Percentiles rank a stretch among this genome's conserved stretches.
Conservation (phyloP, 2,888 invertebrate genomes). For the Melieria crassipennis region DNA sequence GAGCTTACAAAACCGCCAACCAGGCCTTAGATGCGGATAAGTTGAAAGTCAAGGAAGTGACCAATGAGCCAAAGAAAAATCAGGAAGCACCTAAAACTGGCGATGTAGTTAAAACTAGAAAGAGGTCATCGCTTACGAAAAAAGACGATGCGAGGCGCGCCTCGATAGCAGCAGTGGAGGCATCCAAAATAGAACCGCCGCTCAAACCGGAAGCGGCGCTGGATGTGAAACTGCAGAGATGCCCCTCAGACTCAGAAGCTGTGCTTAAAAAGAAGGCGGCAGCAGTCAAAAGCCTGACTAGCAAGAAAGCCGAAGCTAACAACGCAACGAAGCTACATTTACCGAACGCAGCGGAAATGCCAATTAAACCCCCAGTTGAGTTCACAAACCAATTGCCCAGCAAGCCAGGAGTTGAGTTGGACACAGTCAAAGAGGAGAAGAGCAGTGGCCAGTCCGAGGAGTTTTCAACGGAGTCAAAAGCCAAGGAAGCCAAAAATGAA, state of each 20-base stretch:
- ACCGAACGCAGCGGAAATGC: too few relatives aligned
- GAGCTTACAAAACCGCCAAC: too few relatives aligned
- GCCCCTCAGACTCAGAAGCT: conserved; percentile 61
- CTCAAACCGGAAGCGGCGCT: conserved; percentile 40
- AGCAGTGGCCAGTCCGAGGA: background rate
- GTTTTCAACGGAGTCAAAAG: background rate
- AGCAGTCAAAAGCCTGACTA: conserved; percentile 26
- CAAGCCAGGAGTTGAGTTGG: background rate
- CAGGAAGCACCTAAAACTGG: conserved; percentile 2
- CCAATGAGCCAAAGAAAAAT: conserved; percentile 1
- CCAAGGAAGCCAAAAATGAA: background rate
- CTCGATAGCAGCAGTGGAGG: conserved; percentile 60
- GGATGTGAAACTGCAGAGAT: conserved; percentile 47
- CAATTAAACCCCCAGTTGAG: background rate
- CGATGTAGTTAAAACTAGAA: background rate
- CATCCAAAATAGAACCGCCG: conserved; percentile 54
- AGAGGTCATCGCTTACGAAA: background rate
- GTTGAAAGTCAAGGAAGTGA: too few relatives aligned
- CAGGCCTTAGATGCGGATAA: too few relatives aligned
- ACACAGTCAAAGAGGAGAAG: background rate
- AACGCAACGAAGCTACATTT: background rate
- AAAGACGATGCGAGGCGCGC: conserved; percentile 48
- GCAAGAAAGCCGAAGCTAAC: background rate
- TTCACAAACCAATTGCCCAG: background rate
- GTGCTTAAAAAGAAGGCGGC: conserved; percentile 54